Percentiles rank a stretch among this genome's conserved stretches.
Conservation (phyloP, 2,797 vertebrate species). For the Sebastiscus albofasciatus region DNA sequence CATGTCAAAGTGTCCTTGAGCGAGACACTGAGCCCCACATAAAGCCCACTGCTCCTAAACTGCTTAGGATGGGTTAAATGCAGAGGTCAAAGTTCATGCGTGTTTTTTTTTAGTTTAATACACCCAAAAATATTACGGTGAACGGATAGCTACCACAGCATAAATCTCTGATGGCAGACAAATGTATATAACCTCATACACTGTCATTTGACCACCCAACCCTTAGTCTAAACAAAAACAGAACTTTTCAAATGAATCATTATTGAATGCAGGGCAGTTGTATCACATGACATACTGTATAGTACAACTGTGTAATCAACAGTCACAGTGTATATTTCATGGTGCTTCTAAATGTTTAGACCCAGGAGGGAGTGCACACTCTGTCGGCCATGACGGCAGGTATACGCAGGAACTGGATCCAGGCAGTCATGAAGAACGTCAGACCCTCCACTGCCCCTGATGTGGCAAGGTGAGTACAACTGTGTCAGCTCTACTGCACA, state of each 20-base stretch:
- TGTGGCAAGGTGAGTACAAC: constrained; percentile 81
- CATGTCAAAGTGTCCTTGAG: no score
- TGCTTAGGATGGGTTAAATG: background rate
- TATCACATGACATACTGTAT: background rate
- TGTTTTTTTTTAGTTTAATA: no score
- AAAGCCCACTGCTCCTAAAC: background rate
- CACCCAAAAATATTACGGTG: no score
- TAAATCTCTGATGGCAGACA: background rate
- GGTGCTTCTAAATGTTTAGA: constrained; percentile 64
- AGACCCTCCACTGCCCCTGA: constrained; percentile 86
- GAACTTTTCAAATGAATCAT: background rate
- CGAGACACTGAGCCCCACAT: background rate
- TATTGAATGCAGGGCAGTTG: background rate
- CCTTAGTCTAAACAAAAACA: background rate
- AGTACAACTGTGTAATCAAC: no score
- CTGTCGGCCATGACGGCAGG: constrained; percentile 88
- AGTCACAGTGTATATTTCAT: background rate
- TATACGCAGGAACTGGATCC: constrained; percentile 89
- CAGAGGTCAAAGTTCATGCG: background rate
- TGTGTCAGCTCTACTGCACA: background rate
- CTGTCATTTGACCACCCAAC: background rate
- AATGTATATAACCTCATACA: background rate
- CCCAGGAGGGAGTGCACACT: constrained; percentile 83
- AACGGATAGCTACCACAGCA: no score
- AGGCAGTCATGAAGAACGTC: constrained; percentile 87